Base-by-base conservation (phyloP, 2,888 invertebrate genomes). In the Yponomeuta plumbellus region DNA sequence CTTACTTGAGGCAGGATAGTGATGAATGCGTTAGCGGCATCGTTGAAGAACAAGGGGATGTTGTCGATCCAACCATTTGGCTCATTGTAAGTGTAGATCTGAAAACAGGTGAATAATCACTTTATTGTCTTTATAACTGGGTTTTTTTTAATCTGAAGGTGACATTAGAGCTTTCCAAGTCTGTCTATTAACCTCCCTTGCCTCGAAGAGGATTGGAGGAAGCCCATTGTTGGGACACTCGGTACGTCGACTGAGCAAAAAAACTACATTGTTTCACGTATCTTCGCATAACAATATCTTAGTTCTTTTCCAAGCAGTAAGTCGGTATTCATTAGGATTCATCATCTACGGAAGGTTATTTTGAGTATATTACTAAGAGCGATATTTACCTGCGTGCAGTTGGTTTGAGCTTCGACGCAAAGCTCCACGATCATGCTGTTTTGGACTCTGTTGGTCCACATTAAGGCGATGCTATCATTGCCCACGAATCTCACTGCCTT, bases 371-470 rank as follows among this genome's bases (percentile, higher is more conserved):
- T 52, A n/a, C 58, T 0, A 11, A 3, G 1, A 22, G 58, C 21
- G 13, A 58, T 20, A 58, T 8, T 34, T 26, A 61, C 61, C 61
- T 61, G 61, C 13, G 61, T 1, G 26, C 61, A 61, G 34, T 17
- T 34, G 4, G 61, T 26, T 34, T 23, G 26, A 26, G n/a, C 61
- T 2, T 59, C 59, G 2, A 22, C 22, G 59, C 59, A 59, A 4
- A 94, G 83, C 13, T 94, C 92, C 1, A 91, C 83, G 39, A 74
- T 74, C 20, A 91, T 72, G 67, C 92, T 86, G 76, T 97, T 98
- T 84, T 99, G 98, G 34, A 95, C 94, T 66, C 98, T 92, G 84
- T 98, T 97, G 85, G 97, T 95, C 97, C 98, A 98, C 69, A 96
- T 94, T 17, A 97, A 93, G 11, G 94, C 93, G 17, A 98, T 88